phyloP scores from a whole-genome alignment of 2,888 invertebrate genomes.

The Microlaimidae sp. region DNA sequence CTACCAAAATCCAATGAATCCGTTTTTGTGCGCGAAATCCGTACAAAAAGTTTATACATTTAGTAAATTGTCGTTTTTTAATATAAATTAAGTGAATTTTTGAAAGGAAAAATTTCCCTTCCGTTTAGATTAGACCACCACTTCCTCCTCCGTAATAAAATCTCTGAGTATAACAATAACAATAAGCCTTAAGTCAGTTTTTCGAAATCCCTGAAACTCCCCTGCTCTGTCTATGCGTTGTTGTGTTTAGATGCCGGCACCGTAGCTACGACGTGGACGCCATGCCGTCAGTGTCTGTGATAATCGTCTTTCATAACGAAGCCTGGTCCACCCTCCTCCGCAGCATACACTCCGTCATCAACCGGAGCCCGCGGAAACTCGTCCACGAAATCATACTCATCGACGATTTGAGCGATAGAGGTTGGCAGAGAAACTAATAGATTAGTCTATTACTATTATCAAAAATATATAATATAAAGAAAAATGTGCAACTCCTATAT shows the following conservation, averaged over 20 bases:
- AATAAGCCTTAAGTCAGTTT: too few relatives aligned
- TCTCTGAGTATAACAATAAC: too few relatives aligned
- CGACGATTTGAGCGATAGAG: slow-evolving; percentile 26
- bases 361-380: slow-evolving; percentile 22
- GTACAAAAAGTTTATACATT: too few relatives aligned
- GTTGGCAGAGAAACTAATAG: too few relatives aligned
- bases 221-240: slow-evolving; percentile 3
- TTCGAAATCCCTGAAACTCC: neutral
- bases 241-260: slow-evolving; percentile 8
- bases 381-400: slow-evolving; percentile 29
- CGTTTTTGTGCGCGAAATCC: too few relatives aligned
- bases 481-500: too few relatives aligned
- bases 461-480: too few relatives aligned
- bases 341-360: slow-evolving; percentile 33
- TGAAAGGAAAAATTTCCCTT: too few relatives aligned
- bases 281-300: slow-evolving; percentile 84
- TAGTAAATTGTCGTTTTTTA: too few relatives aligned
- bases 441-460: too few relatives aligned
- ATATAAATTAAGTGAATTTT: too few relatives aligned
- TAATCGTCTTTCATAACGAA: slow-evolving; percentile 98
- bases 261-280: slow-evolving; percentile 24
- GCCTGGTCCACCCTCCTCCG: slow-evolving; percentile 90
- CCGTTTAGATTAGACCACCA: neutral
- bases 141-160: neutral
- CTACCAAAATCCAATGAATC: too few relatives aligned